phyloP scores from a whole-genome alignment of 2,113 vertebrate species.

The Prolemur simus region DNA sequence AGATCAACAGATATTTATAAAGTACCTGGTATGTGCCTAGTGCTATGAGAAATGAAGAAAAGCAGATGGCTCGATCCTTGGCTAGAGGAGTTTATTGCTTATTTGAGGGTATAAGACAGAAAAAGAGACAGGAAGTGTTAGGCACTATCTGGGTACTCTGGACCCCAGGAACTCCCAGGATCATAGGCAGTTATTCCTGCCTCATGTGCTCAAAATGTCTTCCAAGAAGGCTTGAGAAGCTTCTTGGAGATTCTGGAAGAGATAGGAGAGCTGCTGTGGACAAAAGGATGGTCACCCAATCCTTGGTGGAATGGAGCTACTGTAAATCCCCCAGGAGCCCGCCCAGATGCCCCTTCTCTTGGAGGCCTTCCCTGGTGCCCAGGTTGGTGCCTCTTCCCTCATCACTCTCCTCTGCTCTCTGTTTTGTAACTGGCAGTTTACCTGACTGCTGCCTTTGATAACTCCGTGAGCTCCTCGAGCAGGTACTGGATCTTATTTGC shows the following conservation, averaged over 20 bases:
- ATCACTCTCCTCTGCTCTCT: not conserved
- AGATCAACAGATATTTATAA: not conserved
- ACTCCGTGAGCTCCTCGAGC: not conserved
- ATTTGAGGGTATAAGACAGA: not conserved
- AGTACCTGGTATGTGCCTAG: not conserved
- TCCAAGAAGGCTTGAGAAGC: not conserved
- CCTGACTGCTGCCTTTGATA: not conserved
- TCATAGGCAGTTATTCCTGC: not conserved
- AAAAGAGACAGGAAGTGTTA: not conserved
- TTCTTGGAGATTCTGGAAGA: not conserved
- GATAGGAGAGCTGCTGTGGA: not conserved
- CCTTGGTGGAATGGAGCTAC: not conserved
- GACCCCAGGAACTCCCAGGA: too few species aligned
- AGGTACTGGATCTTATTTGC: not conserved
- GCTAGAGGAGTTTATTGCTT: not conserved
- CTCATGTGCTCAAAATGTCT: not conserved
- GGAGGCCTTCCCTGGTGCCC: not conserved
- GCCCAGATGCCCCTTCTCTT: not conserved
- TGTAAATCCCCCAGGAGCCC: not conserved
- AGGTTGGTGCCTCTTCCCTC: not conserved
- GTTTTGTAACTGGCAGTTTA: not conserved
- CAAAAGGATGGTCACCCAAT: not conserved
- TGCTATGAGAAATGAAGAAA: not conserved
- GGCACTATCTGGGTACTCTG: not conserved
- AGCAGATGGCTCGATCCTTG: not conserved